A percentile compares a stretch with the other conserved stretches of the same genome.
Conservation (phyloP, 35 echinoderm and acorn worm species). For the Hemicentrotus pulcherrimus region DNA sequence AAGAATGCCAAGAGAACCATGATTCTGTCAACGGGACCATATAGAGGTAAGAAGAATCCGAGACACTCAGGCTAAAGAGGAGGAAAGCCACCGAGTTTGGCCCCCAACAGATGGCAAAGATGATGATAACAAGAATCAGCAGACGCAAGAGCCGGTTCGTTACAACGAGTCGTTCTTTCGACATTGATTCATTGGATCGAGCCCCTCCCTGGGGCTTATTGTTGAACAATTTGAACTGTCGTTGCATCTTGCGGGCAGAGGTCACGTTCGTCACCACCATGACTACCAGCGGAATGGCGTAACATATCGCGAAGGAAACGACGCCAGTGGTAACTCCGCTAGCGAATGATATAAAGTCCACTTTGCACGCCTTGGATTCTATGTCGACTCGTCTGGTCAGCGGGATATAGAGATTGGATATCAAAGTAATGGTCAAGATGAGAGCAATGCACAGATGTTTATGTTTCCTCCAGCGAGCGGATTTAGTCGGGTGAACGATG, state of each 20-base stretch:
- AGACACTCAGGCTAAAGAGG: background rate
- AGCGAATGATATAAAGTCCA: background rate
- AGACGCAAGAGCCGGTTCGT: background rate
- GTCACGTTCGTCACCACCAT: background rate
- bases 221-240: background rate
- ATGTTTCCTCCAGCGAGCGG: background rate
- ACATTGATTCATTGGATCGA: background rate
- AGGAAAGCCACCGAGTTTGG: background rate
- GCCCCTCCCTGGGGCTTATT: background rate
- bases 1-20: background rate
- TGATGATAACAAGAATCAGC: background rate
- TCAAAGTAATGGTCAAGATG: background rate
- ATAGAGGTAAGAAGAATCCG: background rate
- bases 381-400: background rate
- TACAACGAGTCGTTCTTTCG: background rate
- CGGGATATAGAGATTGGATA: background rate
- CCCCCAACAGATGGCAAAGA: background rate
- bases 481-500: background rate
- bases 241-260: background rate
- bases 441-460: background rate
- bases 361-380: background rate
- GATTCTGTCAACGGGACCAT: background rate
- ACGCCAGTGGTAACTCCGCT: background rate
- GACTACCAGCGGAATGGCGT: background rate
- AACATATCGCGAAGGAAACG: background rate